Conservation (phyloP, 2,797 vertebrate genomes). For the Pteropus rufus region DNA sequence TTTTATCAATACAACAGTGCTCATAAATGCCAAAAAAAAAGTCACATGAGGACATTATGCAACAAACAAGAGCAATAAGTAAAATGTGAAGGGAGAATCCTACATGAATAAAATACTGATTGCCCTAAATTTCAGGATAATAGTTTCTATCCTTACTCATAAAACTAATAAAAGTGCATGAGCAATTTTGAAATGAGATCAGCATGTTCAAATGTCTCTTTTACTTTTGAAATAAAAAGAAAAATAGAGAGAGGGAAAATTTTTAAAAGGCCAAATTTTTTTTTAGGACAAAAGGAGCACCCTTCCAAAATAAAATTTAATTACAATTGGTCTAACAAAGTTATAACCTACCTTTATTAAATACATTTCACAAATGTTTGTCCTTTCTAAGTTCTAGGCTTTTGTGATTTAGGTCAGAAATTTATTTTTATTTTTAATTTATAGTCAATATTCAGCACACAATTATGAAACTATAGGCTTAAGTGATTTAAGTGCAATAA, state of each 20-base stretch:
- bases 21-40: not conserved
- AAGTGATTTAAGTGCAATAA: not conserved
- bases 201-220: not conserved
- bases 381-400: not conserved
- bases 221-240: not conserved
- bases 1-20: not conserved
- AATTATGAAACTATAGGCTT: not conserved
- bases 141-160: not conserved
- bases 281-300: not conserved
- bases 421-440: constrained; percentile 3
- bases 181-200: not conserved
- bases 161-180: not conserved
- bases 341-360: not conserved
- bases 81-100: not conserved
- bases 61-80: not conserved
- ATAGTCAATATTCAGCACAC: not conserved
- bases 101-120: not conserved
- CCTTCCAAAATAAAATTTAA: not conserved
- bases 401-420: not conserved
- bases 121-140: not conserved
- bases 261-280: not conserved
- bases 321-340: not conserved
- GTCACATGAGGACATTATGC: not conserved
- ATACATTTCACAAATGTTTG: not conserved
- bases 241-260: not conserved